Conservation (phyloP, 2,113 vertebrate genomes). For the Uria aalge region DNA sequence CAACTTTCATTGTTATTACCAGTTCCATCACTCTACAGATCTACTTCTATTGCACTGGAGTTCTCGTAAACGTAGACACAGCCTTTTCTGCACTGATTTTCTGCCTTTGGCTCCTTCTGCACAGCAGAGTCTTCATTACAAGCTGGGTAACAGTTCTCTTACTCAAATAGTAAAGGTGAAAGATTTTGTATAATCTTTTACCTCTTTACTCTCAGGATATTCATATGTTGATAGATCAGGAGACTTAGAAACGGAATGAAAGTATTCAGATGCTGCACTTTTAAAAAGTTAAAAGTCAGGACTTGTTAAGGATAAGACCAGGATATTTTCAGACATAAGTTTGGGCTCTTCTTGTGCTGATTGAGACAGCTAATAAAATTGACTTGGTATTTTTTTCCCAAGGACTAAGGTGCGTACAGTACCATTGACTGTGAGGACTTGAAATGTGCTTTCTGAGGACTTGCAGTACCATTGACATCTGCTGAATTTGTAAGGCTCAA, state of each 20-base stretch:
- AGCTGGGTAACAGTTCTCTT: not conserved
- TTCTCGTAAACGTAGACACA: not conserved
- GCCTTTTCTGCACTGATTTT: not conserved
- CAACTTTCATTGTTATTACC: not conserved
- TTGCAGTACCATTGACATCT: not conserved
- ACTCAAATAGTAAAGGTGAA: not conserved
- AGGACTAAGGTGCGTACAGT: not conserved
- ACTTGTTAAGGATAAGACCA: not conserved
- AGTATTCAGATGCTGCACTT: not conserved
- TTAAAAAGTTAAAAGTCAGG: not conserved
- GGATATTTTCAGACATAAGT: not conserved
- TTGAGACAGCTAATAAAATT: not conserved
- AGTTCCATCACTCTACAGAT: not conserved
- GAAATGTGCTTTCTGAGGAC: not conserved
- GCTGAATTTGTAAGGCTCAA: not conserved
- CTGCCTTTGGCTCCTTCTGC: not conserved
- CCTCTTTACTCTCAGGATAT: not conserved
- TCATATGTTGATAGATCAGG: not conserved
- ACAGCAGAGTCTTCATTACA: not conserved
- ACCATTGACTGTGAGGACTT: not conserved
- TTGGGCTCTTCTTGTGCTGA: not conserved
- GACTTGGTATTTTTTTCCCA: not conserved
- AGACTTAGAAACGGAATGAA: not conserved
- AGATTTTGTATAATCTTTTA: not conserved
- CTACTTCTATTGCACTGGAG: not conserved